Base-by-base conservation (phyloP, 2,888 invertebrate genomes). In the Aplocera efformata region DNA sequence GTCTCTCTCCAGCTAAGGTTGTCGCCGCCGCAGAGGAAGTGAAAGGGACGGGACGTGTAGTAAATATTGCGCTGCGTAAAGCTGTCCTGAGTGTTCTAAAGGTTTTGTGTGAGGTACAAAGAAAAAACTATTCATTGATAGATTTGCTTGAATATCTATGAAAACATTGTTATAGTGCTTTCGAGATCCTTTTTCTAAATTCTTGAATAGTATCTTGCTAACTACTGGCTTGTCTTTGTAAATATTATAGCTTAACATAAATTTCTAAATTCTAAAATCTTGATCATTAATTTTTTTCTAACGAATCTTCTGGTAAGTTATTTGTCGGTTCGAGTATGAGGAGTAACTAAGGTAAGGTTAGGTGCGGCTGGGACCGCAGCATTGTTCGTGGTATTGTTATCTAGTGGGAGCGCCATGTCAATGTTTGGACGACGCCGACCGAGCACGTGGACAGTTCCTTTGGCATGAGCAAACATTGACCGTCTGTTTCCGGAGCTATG, bases 1-100 rank as follows among this genome's bases (percentile, higher is more conserved):
- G 64, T 81, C 82, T 78, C 83, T 62, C 65, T 82, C 76, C 57
- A 50, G 53, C 76, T 59, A 83, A 81, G 79, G 86, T 85, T 85
- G 86, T 81, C 84, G 79, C 69, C 73, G 81, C 77, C 73, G 74
- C 78, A 76, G 77, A 86, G 88, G 88, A 86, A 88, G 88, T 85
- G 88, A 88, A 85, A 86, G 88, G 86, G 88, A 83, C 86, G 72
- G 77, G 81, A 76, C 70, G 71, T 77, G 86, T 88, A 88, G 88
- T 88, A 86, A 86, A 88, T 83, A 88, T 86, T 82, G 88, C 77
- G 79, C 67, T 78, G 68, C 58, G 68, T 75, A 69, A 72, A 72
- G 67, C 71, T 68, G 63, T 60, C 72, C 70, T 70, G 79, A 78
- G 77, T 77, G 73, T 75, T 73, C 70, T 68, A 76, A 75, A 77